phyloP scores from a whole-genome alignment of 2,797 vertebrate species.

The Toxotes lorentzi region DNA sequence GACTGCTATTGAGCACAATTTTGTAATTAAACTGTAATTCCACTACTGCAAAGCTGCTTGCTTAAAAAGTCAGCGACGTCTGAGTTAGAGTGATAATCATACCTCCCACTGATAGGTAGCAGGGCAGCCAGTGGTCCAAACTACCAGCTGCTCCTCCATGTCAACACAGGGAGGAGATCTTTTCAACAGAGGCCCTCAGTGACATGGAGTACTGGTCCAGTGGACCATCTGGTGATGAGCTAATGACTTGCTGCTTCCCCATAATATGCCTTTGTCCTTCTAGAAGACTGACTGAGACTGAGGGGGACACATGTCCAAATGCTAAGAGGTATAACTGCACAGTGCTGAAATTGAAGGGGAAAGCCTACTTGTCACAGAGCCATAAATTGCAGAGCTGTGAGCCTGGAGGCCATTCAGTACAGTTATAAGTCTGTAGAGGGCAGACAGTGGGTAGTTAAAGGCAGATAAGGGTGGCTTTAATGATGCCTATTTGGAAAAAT shows the following conservation, averaged over 20 bases:
- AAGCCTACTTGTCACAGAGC: constrained; percentile 47
- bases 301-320: constrained; percentile 37
- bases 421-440: constrained; percentile 43
- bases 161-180: constrained; percentile 63
- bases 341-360: constrained; percentile 58
- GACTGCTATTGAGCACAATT: constrained; percentile 49
- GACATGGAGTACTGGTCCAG: constrained; percentile 41
- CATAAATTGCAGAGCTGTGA: constrained; percentile 48
- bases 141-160: constrained; percentile 70
- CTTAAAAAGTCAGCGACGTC: constrained; percentile 27
- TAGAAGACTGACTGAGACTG: constrained; percentile 35
- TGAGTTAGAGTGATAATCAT: constrained; percentile 43
- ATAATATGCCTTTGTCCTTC: constrained; percentile 36
- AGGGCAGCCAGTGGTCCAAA: constrained; percentile 39
- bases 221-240: constrained; percentile 55
- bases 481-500: constrained; percentile 52
- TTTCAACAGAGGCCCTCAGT: constrained; percentile 48
- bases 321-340: constrained; percentile 47
- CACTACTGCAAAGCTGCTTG: constrained; percentile 27
- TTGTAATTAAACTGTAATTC: constrained; percentile 56
- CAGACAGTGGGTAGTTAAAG: constrained; percentile 39
- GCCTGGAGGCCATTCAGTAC: constrained; percentile 42
- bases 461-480: constrained; percentile 55
- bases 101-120: constrained; percentile 51
- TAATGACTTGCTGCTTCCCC: constrained; percentile 43